These are phyloP conservation scores for Brevimyrus niger DNA, from an alignment of 2,113 vertebrate species.

Conservation along the genomic window DNA sequence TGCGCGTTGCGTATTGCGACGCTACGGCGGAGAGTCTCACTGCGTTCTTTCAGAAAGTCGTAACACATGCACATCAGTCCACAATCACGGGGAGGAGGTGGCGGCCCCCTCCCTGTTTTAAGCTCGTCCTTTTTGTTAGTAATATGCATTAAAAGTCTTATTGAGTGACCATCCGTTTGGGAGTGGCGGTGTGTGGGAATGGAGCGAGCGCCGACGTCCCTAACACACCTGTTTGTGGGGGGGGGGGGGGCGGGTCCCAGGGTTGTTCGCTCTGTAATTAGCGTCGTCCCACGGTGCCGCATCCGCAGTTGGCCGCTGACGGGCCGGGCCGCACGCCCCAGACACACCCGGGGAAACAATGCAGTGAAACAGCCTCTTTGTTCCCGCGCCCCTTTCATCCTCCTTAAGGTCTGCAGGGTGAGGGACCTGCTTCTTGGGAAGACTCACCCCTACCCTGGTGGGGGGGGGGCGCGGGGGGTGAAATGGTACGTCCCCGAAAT, in stretches of 20 bases:
- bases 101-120: neutral
- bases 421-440: neutral
- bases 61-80: neutral
- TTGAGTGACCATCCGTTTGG: neutral
- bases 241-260: conserved; percentile 46
- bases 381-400: neutral
- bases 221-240: conserved; percentile 62
- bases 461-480: neutral
- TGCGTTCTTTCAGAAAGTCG: neutral
- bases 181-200: neutral
- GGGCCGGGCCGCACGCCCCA: conserved; percentile 21
- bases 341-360: neutral
- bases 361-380: neutral
- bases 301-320: conserved; percentile 29
- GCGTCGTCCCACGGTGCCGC: conserved; percentile 40
- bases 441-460: neutral
- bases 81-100: neutral
- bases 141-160: neutral
- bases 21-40: neutral
- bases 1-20: neutral
- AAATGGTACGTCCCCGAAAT: neutral
- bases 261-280: conserved; percentile 63
- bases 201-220: neutral
- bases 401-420: neutral
- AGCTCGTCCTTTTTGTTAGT: neutral